These are phyloP conservation scores for Anguilla rostrata DNA, from an alignment of 2,113 vertebrate species.

Conservation along the genomic window DNA sequence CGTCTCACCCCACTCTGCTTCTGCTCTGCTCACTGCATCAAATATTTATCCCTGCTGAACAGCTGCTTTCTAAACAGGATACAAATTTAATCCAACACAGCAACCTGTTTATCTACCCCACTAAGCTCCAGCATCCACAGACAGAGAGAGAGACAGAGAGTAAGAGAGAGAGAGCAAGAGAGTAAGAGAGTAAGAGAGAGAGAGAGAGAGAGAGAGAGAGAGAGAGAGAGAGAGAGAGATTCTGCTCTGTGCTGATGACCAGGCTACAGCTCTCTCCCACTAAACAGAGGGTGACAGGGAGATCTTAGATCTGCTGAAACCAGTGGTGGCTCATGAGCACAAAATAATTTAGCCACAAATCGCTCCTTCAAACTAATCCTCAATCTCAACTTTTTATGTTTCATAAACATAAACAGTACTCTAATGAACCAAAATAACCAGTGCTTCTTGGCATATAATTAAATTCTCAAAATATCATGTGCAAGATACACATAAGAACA, in stretches of 20 bases:
- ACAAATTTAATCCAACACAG: conserved; percentile 34
- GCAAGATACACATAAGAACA: no score
- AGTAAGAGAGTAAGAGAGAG: background rate
- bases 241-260: background rate
- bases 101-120: conserved; percentile 9
- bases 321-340: background rate
- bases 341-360: no score
- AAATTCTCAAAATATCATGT: no score
- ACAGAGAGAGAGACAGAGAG: background rate
- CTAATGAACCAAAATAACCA: no score
- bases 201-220: background rate
- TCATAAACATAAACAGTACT: no score
- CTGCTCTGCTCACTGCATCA: conserved; percentile 31
- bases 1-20: background rate
- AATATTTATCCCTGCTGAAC: conserved; percentile 41
- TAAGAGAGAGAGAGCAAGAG: background rate
- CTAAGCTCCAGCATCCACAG: background rate
- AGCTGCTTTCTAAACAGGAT: conserved; percentile 42
- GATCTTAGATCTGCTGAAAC: background rate
- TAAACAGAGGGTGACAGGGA: background rate
- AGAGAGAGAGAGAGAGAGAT: background rate
- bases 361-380: no score
- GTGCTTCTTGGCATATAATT: no score
- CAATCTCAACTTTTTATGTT: no score
- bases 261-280: background rate